These are phyloP conservation scores for Baronia brevicornis DNA, from an alignment of 2,888 invertebrate genomes.

Conservation along the genomic window DNA sequence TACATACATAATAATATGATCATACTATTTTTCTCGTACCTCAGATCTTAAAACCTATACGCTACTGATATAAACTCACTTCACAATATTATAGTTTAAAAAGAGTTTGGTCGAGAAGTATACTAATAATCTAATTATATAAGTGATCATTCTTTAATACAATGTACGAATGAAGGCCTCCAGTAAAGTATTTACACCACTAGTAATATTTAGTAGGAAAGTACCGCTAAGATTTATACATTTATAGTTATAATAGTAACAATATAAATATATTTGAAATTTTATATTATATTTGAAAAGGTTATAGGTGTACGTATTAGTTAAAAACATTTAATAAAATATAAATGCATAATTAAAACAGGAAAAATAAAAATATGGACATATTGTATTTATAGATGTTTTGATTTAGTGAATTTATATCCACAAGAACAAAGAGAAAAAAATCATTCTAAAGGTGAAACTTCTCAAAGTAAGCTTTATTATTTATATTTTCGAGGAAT, in stretches of 20 bases:
- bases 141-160: slow-evolving; percentile 35
- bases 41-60: slow-evolving; percentile 31
- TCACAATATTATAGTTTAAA: slow-evolving; percentile 30
- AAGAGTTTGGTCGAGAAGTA: slow-evolving; percentile 62
- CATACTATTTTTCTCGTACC: slow-evolving; percentile 21
- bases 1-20: neutral
- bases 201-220: slow-evolving; percentile 49
- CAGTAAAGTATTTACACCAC: slow-evolving; percentile 52
- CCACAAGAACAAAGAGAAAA: slow-evolving; percentile 11
- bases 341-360: neutral
- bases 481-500: too few relatives aligned
- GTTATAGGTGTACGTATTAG: neutral
- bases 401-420: slow-evolving; percentile 5
- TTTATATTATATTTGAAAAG: neutral
- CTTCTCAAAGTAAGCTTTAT: too few relatives aligned
- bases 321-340: neutral
- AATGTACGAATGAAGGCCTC: slow-evolving; percentile 65
- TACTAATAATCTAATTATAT: slow-evolving; percentile 29
- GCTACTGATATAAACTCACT: slow-evolving; percentile 48
- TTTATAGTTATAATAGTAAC: slow-evolving; percentile 27
- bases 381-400: slow-evolving; percentile 1
- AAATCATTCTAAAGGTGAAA: too few relatives aligned
- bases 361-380: neutral
- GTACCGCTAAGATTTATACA: slow-evolving; percentile 37
- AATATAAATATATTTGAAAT: too few relatives aligned